Evolutionary conservation across 2,888 invertebrate genomes (phyloP).

Genomic region (Hemaris fuciformis): DNA sequence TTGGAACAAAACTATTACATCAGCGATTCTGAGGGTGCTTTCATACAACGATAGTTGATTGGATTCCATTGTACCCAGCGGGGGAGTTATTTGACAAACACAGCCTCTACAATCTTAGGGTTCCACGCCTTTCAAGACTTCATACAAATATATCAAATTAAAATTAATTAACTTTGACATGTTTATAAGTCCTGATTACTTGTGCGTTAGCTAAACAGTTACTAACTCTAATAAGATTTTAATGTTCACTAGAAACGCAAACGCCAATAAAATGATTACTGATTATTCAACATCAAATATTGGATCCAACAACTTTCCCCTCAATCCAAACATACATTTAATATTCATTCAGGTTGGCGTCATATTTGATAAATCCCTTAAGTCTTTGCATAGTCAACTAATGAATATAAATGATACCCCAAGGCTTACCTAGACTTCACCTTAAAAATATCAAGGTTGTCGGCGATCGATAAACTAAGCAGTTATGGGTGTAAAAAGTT

Average conservation of each 20-base stretch:
- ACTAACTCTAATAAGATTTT: no score
- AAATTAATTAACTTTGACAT: no score
- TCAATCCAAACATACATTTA: neutral
- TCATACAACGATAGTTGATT: neutral
- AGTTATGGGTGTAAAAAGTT: neutral
- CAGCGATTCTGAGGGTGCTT: neutral
- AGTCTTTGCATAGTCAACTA: neutral
- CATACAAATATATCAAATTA: no score
- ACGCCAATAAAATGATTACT: neutral
- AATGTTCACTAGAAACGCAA: neutral
- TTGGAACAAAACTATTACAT: neutral
- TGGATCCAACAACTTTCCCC: neutral
- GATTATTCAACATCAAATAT: neutral
- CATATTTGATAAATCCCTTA: neutral
- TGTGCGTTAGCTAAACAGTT: no score
- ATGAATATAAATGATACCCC: neutral
- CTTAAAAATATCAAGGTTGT: slow-evolving; percentile 17
- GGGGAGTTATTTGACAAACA: neutral
- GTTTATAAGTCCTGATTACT: no score
- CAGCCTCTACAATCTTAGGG: neutral
- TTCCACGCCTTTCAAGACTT: neutral
- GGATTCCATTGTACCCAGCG: neutral
- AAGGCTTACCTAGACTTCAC: slow-evolving; percentile 9
- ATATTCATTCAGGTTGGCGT: neutral
- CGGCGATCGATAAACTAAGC: neutral